Evolutionary conservation across 92 coral and sea anemone species (phyloP), one percentile per base, ranked within the genome.

Genomic region (Zoanthus solanderi): DNA sequence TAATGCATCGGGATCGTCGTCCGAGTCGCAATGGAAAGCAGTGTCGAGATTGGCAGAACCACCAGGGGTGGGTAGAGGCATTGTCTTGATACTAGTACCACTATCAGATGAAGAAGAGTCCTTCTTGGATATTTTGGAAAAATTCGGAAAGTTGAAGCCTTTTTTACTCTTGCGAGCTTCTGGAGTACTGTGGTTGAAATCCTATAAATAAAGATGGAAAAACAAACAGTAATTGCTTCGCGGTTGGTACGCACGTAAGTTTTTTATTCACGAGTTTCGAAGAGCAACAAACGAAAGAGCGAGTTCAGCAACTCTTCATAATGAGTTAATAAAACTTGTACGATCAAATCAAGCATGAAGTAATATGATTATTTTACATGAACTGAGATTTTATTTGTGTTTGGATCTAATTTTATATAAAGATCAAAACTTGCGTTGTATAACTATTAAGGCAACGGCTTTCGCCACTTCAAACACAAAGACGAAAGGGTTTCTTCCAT

Each of bases 101-200:
- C 30, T 12, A 6, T 66, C 74, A 6, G 75, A 11, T 13, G 75
- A n/a, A 12, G 56, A 46, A 1, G 75, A 42, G 1, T 81, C 85
- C 13, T 81, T 81, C 16, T 11, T 81, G 12, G 73, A 58, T 79
- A 83, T 95, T 58, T 57, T 83, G 42, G 81, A 88, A 2, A 90
- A 84, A 47, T 85, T 89, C 0, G 91, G 48, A 45, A 93, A 85
- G 56, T 87, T 95, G 44, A 69, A 66, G 0, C 34, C 80, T 31
- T 93, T 89, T 9, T 13, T 58, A 82, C 98, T 95, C 73, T 81
- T 89, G 63, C 98, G 89, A 28, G 71, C 56, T 87, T 95, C 96
- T 9, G 98, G 96, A 0, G 98, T 92, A 9, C 88, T 86, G n/a
- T 94, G 95, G 11, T 91, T 91, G 53, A 87, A 95, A 48, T 95